These are phyloP conservation scores for Apodemus speciosus DNA, from an alignment of 2,113 vertebrate species.

Conservation along the genomic window DNA sequence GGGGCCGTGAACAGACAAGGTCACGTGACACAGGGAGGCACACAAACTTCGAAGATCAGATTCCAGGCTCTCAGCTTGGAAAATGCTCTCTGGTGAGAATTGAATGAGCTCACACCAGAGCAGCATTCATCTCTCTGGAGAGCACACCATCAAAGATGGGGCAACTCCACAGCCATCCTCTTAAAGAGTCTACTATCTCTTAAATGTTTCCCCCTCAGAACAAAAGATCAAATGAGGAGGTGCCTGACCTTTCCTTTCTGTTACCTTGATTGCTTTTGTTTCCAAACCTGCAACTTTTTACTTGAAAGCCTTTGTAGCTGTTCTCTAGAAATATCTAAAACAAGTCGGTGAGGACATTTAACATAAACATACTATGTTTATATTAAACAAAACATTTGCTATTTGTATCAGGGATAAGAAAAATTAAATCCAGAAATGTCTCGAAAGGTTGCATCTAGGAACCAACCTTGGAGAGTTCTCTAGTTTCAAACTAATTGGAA, in stretches of 20 bases:
- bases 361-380: slow-evolving; percentile 8
- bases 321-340: neutral
- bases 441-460: neutral
- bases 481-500: neutral
- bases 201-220: neutral
- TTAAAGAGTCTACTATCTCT: neutral
- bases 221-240: neutral
- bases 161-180: neutral
- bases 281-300: neutral
- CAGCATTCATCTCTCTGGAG: neutral
- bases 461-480: slow-evolving; percentile 4
- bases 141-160: neutral
- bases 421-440: slow-evolving; percentile 34
- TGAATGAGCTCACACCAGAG: neutral
- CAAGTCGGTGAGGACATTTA: slow-evolving; percentile 15
- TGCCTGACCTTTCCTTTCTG: neutral
- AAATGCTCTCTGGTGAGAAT: neutral
- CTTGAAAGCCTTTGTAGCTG: neutral
- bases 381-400: neutral
- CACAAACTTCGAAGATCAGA: neutral
- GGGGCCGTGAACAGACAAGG: rapidly evolving
- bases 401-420: slow-evolving; percentile 13
- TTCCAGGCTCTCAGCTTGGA: neutral
- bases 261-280: neutral
- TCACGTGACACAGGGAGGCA: neutral